Evolutionary conservation across 2,888 invertebrate genomes (phyloP), one percentile per base, ranked within the genome.

Genomic region (Stenodema calcarata): DNA sequence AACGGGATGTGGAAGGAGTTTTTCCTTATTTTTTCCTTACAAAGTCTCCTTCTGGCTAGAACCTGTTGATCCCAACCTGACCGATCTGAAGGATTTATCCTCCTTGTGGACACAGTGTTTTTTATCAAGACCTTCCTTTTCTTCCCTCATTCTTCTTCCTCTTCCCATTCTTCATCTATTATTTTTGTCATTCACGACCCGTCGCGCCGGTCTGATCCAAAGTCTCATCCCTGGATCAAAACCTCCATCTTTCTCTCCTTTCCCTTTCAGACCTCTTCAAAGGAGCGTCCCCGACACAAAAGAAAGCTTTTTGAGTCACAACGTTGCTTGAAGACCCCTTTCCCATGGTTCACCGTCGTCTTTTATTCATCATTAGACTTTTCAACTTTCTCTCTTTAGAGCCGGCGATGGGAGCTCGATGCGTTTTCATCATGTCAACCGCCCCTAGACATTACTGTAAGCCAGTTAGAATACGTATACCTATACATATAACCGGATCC

Each of bases 51-150:
- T 75, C 75, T 18, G 30, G n/a, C 9, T 1, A 35, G 18, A 75
- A 75, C 75, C 75, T 75, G 75, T 75, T 75, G 75, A 75, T 75
- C 42, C 35, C 75, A n/a, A 27, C 62, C 62, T 62, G 35, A 42
- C 75, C 75, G 35, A 35, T 42, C 75, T 35, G 75, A 75, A 75
- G 75, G 75, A 75, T 75, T 75, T 75, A 75, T 62, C 62, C 23
- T 23, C 62, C 62, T 62, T 62, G 62, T 62, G 62, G 23, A 62
- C 62, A 62, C 18, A 27, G 62, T 62, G 18, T 62, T 62, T 62
- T 54, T 62, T 62, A 62, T 23, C 62, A 23, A 23, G 62, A 62
- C 62, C 27, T 23, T 18, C 62, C 47, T 23, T 23, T 62, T 27
- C 23, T 62, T 62, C 9, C 54, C 18, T 54, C 54, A 6, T 62